Evolutionary conservation across 2,797 vertebrate genomes (phyloP).

Genomic region (Salarias fasciatus): DNA sequence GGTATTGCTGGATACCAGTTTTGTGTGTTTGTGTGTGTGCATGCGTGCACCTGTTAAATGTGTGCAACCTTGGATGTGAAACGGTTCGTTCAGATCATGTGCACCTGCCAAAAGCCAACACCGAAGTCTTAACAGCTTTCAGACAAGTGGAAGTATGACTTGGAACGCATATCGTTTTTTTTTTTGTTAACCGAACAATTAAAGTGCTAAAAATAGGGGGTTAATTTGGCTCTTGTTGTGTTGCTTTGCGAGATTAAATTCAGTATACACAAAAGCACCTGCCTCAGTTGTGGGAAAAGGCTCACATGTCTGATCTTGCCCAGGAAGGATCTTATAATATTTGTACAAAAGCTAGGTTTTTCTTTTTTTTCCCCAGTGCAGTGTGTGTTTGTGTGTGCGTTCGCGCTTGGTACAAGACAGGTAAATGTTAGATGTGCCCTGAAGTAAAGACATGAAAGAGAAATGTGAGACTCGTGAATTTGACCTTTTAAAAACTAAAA

Average conservation of each 20-base stretch:
- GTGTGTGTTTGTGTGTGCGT: constrained; percentile 41
- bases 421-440: constrained; percentile 60
- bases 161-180: constrained; percentile 3
- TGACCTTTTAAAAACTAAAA: constrained; percentile 14
- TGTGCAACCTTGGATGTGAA: neutral
- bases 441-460: constrained; percentile 57
- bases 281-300: constrained; percentile 1
- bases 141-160: constrained; percentile 1
- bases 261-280: constrained; percentile 7
- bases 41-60: constrained; percentile 4
- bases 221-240: constrained; percentile 10
- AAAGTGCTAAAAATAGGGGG: neutral
- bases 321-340: constrained; percentile 10
- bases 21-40: neutral
- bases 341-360: constrained; percentile 35
- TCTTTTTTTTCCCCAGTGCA: constrained; percentile 12
- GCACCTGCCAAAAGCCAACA: constrained; percentile 15
- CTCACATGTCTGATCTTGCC: constrained; percentile 5
- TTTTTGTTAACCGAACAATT: neutral
- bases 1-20: constrained; percentile 74
- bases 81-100: neutral
- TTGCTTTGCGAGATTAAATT: constrained; percentile 15
- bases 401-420: constrained; percentile 49
- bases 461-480: constrained; percentile 31
- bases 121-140: neutral